Evolutionary conservation across 2,888 invertebrate species (phyloP), one percentile per base, ranked within the genome.

Genomic region (Cataglyphis albicans): DNA sequence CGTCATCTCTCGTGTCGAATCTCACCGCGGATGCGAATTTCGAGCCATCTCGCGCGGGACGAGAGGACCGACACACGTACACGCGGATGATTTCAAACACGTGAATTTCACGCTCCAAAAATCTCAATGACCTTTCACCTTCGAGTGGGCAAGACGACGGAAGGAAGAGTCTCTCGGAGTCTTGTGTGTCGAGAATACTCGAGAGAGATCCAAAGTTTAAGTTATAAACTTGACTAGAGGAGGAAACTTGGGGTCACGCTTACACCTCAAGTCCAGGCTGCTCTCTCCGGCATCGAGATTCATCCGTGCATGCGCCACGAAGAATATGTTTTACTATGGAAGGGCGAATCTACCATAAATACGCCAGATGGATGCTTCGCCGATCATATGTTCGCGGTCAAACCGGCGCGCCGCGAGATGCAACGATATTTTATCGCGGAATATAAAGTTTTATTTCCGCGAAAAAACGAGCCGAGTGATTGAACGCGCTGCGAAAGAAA

Each of bases 391-490:
- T 52, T 38, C 57, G 57, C 55, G 55, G 38, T 67, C 76, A 38
- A 78, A 44, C 57, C 10, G 55, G 29, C 52, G 38, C 63, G 38
- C 18, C 44, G 61, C 15, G 21, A 21, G 61, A 32, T 29, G 38
- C 15, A 7, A 18, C 61, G 61, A 21, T 65, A 25, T 64, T 38
- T 78, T 57, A 35, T 52, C 57, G 41, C 57, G 41, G 1, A 41
- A 59, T 57, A 57, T 78, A 78, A 78, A 78, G 44, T 57, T 78
- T 78, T 78, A 78, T 70, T 70, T 32, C 32, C 38, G 76, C 25
- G 48, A 25, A 21, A 6, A 41, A 32, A 32, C 67, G 65, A 38
- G 32, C 78, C 25, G 25, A 25, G 59, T 70, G 72, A 70, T 80
- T 70, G 78, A 72, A 44, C 67, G 55, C 48, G 57, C 12, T 25